Evolutionary conservation across 2,113 vertebrate genomes (phyloP), one percentile per base, ranked within the genome.

Genomic region (Camelus dromedarius): DNA sequence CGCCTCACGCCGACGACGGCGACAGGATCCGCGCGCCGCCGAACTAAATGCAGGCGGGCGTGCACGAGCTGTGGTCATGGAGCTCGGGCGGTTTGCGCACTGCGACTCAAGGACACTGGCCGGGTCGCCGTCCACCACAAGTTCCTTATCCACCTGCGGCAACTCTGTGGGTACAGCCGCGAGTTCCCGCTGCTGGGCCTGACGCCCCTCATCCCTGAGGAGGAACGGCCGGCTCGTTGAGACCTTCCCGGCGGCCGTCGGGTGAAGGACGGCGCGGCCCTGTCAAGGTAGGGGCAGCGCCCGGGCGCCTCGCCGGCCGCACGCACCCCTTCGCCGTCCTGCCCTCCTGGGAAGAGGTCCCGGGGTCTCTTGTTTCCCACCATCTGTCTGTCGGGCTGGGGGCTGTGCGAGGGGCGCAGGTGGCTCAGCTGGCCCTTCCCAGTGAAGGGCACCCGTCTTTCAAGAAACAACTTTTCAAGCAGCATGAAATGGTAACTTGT

Each of bases 261-360:
- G 99, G 99, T 99, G 89, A 99, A 99, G 98, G 99, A 99, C 0
- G 99, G 99, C 98, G 99, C 0, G 99, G 99, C 50, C 99, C 99
- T 98, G 99, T 99, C 98, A 99, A 26, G 26, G 35, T 38, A 28
- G 15, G 56, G 56, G 22, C 56, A 5, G 24, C 14, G 24, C 14
- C 35, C 19, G 35, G 15, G 35, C 3, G 56, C 38, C 15, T 46
- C 4, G 4, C 26, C 1, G 6, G 60, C 11, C 9, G 26, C 28
- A 46, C 18, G 38, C 38, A 42, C 1, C 28, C 62, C 62, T 64
- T 26, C 28, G 62, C 62, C 5, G 24, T 48, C 70, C 42, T 48
- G 20, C 35, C 4, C 3, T 72, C 22, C 62, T 46, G 80, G 9
- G 58, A 82, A 82, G 58, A 32, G 58, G 15, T 13, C 30, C 38